Evolutionary conservation across 2,888 invertebrate genomes (phyloP).

Genomic region (Caenorhabditis becei): DNA sequence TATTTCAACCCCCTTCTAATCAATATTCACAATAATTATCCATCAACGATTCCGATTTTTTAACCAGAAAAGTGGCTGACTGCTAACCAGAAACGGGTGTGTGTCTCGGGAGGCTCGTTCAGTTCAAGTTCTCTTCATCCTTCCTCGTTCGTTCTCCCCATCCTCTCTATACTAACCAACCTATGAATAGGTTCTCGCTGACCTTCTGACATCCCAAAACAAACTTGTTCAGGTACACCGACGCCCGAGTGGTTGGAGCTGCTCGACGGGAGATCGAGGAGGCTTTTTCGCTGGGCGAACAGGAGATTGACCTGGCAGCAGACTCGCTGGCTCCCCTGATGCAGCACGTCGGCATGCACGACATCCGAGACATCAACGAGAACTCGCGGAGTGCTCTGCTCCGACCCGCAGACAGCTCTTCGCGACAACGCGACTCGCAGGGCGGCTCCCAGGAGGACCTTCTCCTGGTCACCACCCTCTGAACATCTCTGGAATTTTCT

Average conservation of each 20-base stretch:
- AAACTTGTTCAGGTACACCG: constrained; percentile 71
- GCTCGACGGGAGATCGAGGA: constrained; percentile 80
- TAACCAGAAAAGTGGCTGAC: constrained; percentile 61
- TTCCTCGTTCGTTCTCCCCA: constrained; percentile 22
- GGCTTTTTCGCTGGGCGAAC: constrained; percentile 76
- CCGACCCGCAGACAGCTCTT: constrained; percentile 62
- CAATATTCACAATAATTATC: constrained; percentile 21
- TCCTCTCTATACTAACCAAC: constrained; percentile 57
- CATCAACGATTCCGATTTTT: constrained; percentile 39
- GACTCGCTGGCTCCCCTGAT: constrained; percentile 68
- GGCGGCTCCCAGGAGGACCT: constrained; percentile 75
- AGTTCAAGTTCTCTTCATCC: constrained; percentile 46
- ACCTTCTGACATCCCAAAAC: background rate
- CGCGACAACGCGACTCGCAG: constrained; percentile 48
- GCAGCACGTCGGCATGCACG: constrained; percentile 78
- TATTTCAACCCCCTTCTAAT: constrained; percentile 24
- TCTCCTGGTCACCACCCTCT: constrained; percentile 77
- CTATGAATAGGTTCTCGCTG: constrained; percentile 48
- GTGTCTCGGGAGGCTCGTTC: constrained; percentile 45
- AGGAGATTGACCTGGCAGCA: constrained; percentile 76
- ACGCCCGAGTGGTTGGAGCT: constrained; percentile 78
- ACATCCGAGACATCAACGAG: constrained; percentile 80
- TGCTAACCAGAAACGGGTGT: constrained; percentile 56
- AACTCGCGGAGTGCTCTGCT: constrained; percentile 76
- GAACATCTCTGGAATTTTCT: constrained; percentile 4